Conservation (phyloP, 2,113 vertebrate genomes). For the Boleophthalmus pectinirostris region DNA sequence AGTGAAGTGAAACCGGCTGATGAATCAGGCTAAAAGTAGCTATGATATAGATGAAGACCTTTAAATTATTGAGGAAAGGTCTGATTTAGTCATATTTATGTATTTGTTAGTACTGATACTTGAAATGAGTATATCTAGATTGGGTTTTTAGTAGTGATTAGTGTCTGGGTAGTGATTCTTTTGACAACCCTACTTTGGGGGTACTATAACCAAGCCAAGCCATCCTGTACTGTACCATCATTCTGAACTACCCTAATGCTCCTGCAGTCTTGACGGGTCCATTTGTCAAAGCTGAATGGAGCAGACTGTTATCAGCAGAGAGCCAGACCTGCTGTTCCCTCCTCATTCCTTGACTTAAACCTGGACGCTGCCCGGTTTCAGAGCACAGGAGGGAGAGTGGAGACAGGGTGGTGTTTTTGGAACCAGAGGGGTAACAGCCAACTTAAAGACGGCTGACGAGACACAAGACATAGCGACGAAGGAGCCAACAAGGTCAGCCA, state of each 20-base stretch:
- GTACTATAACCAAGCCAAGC: no score
- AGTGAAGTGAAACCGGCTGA: no score
- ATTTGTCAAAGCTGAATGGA: neutral
- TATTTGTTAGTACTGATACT: no score
- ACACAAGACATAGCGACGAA: slow-evolving; percentile 40
- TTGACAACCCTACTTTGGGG: no score
- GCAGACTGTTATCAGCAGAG: neutral
- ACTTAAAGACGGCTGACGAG: slow-evolving; percentile 7
- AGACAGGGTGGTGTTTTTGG: neutral
- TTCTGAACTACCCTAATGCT: neutral
- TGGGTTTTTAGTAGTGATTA: no score
- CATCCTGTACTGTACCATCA: no score
- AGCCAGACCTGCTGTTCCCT: neutral
- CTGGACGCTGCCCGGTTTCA: neutral
- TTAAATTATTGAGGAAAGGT: no score
- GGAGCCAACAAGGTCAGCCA: slow-evolving; percentile 53
- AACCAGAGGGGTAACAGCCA: slow-evolving; percentile 2
- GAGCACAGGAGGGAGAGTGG: neutral
- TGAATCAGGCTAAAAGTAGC: no score
- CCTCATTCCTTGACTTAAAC: slow-evolving; percentile 1
- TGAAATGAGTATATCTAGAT: no score
- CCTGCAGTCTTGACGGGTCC: neutral
- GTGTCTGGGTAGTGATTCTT: no score
- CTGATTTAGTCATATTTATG: no score
- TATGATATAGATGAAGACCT: no score